Evolutionary conservation across 1,140 invertebrate genomes (phyloP), one percentile per base, ranked within the genome.

Genomic region (Trichoplusia ni): DNA sequence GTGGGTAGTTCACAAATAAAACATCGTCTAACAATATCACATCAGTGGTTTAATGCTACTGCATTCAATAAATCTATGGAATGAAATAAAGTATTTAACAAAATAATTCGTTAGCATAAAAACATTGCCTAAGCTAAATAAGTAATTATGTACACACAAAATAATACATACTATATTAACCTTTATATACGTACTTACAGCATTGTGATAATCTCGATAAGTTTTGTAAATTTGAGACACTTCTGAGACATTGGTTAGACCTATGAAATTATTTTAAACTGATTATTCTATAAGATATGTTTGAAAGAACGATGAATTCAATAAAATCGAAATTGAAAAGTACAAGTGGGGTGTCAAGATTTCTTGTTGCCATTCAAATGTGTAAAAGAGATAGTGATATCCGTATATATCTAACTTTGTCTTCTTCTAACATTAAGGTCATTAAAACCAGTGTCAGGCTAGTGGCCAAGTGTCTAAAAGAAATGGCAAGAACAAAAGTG

Each of bases 31-130:
- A 64, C 47, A 71, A 58, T 82, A 79, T 79, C 72, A 75, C 71
- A 77, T 71, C 66, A 64, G 61, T 68, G 67, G n/a, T 77, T 77
- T 77, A 77, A 71, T 75, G 61, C 68, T 60, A 62, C 19, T 18
- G 64, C 67, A 73, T 73, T 56, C 61, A 62, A 77, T 74, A 75
- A 75, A 80, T 63, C 61, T 73, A 76, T 79, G 75, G 77, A 79
- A 75, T 81, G 76, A 71, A 77, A 80, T 64, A 75, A 75, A 68
- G 69, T 67, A 77, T 64, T 69, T 68, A 64, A 69, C 35, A 56
- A 56, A 56, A 56, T 56, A 21, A 54, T 27, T 54, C 21, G 44
- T 64, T 59, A 60, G 51, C 64, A 59, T 21, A 67, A 62, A 65
- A 59, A 64, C 31, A 67, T 46, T 29, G 44, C 29, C 42, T 63